These are phyloP conservation scores for Atherinomorus stipes DNA, from an alignment of 2,113 vertebrate species.

Conservation along the genomic window DNA sequence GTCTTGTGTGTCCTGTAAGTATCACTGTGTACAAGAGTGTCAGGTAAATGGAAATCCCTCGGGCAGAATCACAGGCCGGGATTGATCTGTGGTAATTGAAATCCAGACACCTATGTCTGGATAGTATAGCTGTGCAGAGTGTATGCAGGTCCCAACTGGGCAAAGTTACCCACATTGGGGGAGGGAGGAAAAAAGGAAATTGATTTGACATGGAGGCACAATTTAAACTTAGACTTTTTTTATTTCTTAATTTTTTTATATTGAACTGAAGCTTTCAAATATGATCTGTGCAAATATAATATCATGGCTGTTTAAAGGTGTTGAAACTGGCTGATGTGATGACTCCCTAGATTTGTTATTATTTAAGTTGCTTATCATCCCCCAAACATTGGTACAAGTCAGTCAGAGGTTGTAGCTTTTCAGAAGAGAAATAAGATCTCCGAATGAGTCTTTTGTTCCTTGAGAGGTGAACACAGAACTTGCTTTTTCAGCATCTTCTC, in stretches of 20 bases:
- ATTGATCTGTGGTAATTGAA: conserved; percentile 47
- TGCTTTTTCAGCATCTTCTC: neutral
- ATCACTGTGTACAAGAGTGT: conserved; percentile 15
- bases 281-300: neutral
- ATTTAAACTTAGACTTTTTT: too few species aligned
- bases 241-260: too few species aligned
- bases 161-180: neutral
- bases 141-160: neutral
- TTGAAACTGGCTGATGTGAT: conserved; percentile 6
- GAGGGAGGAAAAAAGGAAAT: neutral
- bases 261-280: neutral
- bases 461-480: neutral
- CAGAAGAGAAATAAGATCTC: too few species aligned
- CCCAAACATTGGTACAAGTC: too few species aligned
- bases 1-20: conserved; percentile 4
- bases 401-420: too few species aligned
- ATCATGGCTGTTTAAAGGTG: neutral
- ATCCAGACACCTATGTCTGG: neutral
- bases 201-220: neutral
- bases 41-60: neutral
- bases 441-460: neutral
- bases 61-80: conserved; percentile 21
- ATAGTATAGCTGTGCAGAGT: neutral
- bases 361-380: too few species aligned
- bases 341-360: neutral